Evolutionary conservation across 2,888 invertebrate species (phyloP).

Genomic region (Imbricaverruca yamaguchii): DNA sequence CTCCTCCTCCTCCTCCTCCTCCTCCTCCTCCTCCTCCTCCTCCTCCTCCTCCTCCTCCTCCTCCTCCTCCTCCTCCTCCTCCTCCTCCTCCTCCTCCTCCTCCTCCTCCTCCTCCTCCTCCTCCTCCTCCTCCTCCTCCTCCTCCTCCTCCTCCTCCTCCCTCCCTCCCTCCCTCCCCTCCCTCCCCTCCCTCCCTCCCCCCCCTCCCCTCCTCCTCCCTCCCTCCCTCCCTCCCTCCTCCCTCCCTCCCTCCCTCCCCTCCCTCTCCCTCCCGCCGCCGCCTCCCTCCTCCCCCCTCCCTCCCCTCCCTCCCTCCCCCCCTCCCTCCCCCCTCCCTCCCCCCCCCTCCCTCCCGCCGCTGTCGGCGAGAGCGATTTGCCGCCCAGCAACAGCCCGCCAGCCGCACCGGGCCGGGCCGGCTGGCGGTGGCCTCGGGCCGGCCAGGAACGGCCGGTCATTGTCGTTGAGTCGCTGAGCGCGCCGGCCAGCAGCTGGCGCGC

Average conservation of each 20-base stretch:
- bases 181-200: constrained; percentile 18
- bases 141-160: background rate
- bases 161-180: background rate
- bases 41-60: background rate
- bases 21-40: background rate
- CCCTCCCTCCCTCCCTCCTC: background rate
- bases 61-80: background rate
- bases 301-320: background rate
- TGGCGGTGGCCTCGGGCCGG: too few species aligned
- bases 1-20: background rate
- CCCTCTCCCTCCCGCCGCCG: background rate
- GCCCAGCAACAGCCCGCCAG: constrained; percentile 27
- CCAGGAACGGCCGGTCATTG: too few species aligned
- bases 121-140: background rate
- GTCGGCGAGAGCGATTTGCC: too few species aligned
- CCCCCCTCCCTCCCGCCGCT: background rate
- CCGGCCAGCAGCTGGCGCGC: too few species aligned
- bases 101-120: background rate
- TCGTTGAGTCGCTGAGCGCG: too few species aligned
- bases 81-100: background rate
- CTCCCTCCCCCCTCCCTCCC: background rate
- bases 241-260: background rate
- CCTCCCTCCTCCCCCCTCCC: background rate
- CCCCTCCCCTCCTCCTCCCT: background rate
- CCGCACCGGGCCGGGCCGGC: too few species aligned